These are phyloP conservation scores for Pardosa pseudoannulata DNA, from an alignment of 2,888 invertebrate genomes.

Conservation along the genomic window DNA sequence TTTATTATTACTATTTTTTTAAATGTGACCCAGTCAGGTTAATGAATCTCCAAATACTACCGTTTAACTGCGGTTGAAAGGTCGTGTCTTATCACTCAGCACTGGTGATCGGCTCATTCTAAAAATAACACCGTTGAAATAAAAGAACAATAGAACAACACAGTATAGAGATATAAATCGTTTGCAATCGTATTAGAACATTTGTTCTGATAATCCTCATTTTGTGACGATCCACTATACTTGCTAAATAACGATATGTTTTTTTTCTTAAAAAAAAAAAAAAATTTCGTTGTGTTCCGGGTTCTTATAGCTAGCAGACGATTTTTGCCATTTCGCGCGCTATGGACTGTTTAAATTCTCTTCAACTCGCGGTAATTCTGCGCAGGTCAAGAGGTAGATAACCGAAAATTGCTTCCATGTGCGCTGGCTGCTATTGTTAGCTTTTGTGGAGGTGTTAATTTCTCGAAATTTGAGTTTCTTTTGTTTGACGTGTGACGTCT, in stretches of 20 bases:
- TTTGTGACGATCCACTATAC: no score
- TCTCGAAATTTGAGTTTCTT: not conserved
- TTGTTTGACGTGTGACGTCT: not conserved
- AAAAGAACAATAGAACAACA: not conserved
- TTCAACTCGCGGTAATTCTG: not conserved
- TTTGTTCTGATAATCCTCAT: not conserved
- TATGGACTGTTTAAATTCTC: not conserved
- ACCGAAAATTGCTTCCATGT: not conserved
- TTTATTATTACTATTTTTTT: no score
- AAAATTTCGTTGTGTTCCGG: not conserved
- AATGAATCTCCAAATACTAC: slow-evolving; percentile 1
- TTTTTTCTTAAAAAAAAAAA: not conserved
- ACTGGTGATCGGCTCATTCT: slow-evolving; percentile 1
- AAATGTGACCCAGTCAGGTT: not conserved
- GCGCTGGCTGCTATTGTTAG: not conserved
- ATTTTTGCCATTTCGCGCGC: not conserved
- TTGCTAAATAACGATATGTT: not conserved
- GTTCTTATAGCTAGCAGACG: not conserved
- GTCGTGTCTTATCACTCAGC: slow-evolving; percentile 50
- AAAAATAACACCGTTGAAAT: not conserved
- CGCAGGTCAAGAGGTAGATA: slow-evolving; percentile 4
- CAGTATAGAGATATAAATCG: not conserved
- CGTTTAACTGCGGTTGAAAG: slow-evolving; percentile 30
- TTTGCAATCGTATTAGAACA: not conserved
- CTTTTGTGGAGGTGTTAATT: slow-evolving; percentile 17